Base-by-base conservation (phyloP, 1,140 invertebrate species). In the Steinernema feltiae region DNA sequence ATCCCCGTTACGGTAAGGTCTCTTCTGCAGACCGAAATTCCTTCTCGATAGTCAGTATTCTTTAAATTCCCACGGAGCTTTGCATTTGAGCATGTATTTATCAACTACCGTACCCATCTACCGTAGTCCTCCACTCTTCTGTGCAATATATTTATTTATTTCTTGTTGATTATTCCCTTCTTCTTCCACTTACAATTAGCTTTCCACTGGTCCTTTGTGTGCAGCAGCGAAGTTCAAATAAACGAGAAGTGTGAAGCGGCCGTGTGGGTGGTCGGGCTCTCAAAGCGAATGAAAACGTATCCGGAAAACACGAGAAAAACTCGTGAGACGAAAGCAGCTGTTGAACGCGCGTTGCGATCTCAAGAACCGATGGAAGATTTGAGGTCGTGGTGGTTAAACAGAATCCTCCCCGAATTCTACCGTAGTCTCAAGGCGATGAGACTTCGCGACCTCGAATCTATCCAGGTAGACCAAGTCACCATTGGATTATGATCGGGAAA, bases 21-120 rank as follows among this genome's bases (percentile, higher is more conserved):
- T n/a, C 53, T 63, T 63, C 24, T 63, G 53, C 53, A 12, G 53
- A 21, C 53, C 53, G 12, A 15, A 7, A 17, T 12, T 63, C 53
- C 24, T 21, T 63, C 35, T 41, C 18, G 15, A 17, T 63, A 63
- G 53, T 63, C 53, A 63, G 53, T 63, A 63, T 63, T 63, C 53
- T 63, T 63, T 63, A 15, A n/a, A 27, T 17, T 3, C 24, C 15
- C n/a, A n/a, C 53, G 53, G 15, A 63, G 53, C 24, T n/a, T 3
- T 63, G 12, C 53, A 15, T 7, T 27, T 41, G 12, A n/a, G 24
- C n/a, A n/a, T 63, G 53, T 63, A 63, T 63, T 63, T 73, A 32
- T 73, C 2, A n/a, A 15, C 32, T 46, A 53, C 72, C 72, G 72
- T 73, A 73, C 72, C 30, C 70, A 69, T 7, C 70, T 71, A 71